Base-by-base conservation (phyloP, 2,113 vertebrate genomes). In the Lampris megalopsis region DNA sequence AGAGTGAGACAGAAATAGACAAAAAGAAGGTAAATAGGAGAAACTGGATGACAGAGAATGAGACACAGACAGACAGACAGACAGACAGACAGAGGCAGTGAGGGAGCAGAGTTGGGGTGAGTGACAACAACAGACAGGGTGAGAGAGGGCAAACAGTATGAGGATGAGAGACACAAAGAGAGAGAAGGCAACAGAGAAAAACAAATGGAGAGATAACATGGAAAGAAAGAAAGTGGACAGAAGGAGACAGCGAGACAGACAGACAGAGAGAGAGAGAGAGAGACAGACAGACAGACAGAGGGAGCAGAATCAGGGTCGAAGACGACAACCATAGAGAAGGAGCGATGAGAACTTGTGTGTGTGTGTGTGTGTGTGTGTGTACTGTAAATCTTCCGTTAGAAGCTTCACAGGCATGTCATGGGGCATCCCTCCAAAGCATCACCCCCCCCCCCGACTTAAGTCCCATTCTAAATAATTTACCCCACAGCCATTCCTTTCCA, bases 401-500 rank as follows among this genome's bases (percentile, higher is more conserved):
- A 71, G 81, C 81, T 82, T 86, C 79, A 71, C 49, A 80, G 88
- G 67, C 88, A 90, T 94, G 90, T 92, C 91, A 68, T 9, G 86
- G 86, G 85, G 90, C 90, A 92, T 93, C 89, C 93, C 86, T 90
- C 76, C 81, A 76, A 36, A 66, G 75, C 64, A 47, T 75, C 75
- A 64, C 61, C 82, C 36, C 82, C 75, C 73, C 68, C 76, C 54
- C 47, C 84, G 87, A 74, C 73, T 80, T 90, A 76, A 85, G 86
- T 89, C 89, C 87, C 88, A 88, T 90, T 91, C 86, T 95, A 93
- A 95, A 95, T 95, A 94, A 95, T 95, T 95, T 90, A 95, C 86
- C 89, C 85, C 73, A 38, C 87, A 94, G 91, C 90, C 90, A 90
- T 91, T 94, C 92, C 90, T 91, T 95, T 95, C 94, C 94, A 95